Conservation (phyloP, 1,140 invertebrate species). For the Ceratoteleas bidentatus region DNA sequence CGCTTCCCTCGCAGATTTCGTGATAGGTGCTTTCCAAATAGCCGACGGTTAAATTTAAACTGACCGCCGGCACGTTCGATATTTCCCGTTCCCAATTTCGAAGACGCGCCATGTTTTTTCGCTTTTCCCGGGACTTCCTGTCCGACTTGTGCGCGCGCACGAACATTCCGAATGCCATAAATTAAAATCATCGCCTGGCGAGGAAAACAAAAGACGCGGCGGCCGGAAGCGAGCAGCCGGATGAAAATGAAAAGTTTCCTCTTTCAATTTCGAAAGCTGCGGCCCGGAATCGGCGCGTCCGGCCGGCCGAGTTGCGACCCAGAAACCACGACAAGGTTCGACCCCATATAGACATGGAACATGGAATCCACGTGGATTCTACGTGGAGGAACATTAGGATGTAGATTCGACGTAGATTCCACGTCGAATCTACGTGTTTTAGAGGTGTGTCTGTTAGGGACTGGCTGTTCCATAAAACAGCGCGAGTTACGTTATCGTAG, state of each 20-base stretch:
- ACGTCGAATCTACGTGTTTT: too few relatives aligned
- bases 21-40: slow-evolving; percentile 15
- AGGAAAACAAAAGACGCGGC: slow-evolving; percentile 18
- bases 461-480: slow-evolving; percentile 27
- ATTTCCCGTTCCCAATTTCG: not conserved
- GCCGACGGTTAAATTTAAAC: slow-evolving; percentile 8
- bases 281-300: slow-evolving; percentile 19
- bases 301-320: slow-evolving; percentile 19
- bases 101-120: not conserved
- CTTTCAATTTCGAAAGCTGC: slow-evolving; percentile 40
- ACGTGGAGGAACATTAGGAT: too few relatives aligned
- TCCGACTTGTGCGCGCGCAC: not conserved
- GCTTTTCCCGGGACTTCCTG: slow-evolving; percentile 8
- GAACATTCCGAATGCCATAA: slow-evolving; percentile 2
- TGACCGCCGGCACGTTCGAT: not conserved
- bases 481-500: slow-evolving; percentile 23
- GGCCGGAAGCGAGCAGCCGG: slow-evolving; percentile 11
- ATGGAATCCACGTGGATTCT: too few relatives aligned
- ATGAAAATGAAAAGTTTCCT: slow-evolving; percentile 34
- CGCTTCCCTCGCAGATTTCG: slow-evolving; percentile 35
- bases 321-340: slow-evolving; percentile 20
- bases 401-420: too few relatives aligned
- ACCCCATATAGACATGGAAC: too few relatives aligned
- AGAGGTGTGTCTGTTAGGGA: too few relatives aligned
- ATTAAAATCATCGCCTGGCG: slow-evolving; percentile 1